Evolutionary conservation across 2,888 invertebrate species (phyloP).

Genomic region (Nomada hirtipes): DNA sequence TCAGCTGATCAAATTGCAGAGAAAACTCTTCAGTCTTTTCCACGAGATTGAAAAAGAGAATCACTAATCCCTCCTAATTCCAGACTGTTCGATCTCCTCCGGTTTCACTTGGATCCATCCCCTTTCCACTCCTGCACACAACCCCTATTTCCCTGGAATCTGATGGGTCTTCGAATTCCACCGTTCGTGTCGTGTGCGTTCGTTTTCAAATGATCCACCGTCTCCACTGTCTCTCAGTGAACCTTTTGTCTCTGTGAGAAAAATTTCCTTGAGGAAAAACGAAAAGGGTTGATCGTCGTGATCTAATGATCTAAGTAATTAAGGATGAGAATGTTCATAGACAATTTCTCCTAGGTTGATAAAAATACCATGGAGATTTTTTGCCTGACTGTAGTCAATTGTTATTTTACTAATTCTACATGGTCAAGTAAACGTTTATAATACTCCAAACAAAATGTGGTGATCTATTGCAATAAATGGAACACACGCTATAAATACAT

Average conservation of each 20-base stretch:
- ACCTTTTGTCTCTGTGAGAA: background rate
- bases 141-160: slow-evolving; percentile 25
- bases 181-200: slow-evolving; percentile 6
- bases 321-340: background rate
- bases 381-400: no score
- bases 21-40: background rate
- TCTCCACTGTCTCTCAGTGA: background rate
- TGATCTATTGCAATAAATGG: no score
- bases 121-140: background rate
- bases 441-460: no score
- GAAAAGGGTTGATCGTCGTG: background rate
- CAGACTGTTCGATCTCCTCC: slow-evolving; percentile 23
- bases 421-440: no score
- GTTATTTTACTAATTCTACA: no score
- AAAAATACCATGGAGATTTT: no score
- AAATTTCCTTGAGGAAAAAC: background rate
- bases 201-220: slow-evolving; percentile 21
- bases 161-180: slow-evolving; percentile 15
- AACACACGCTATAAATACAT: no score
- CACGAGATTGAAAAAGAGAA: slow-evolving; percentile 42
- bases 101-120: slow-evolving; percentile 4
- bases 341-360: no score
- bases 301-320: background rate
- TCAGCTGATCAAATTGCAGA: slow-evolving; percentile 10
- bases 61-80: slow-evolving; percentile 37